phyloP scores from a whole-genome alignment of 2,888 invertebrate genomes.

The Seira musarum region DNA sequence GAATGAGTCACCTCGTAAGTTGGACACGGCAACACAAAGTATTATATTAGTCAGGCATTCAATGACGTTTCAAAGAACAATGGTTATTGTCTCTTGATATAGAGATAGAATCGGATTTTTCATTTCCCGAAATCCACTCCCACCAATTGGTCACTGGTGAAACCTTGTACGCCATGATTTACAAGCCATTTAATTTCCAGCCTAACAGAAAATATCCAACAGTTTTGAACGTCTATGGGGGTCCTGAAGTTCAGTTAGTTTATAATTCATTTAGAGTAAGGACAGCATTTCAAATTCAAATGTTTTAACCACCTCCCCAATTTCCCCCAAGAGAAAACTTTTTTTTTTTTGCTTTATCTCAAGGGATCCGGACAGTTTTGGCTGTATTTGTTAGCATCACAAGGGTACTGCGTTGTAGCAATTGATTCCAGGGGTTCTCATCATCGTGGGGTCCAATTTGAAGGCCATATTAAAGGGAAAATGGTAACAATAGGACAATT shows the following conservation, averaged over 20 bases:
- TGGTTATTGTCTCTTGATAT: background rate
- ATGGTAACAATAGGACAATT: conserved; percentile 76
- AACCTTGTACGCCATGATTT: conserved; percentile 89
- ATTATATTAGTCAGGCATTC: background rate
- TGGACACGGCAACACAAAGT: too few species aligned
- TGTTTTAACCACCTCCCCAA: background rate
- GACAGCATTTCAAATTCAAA: background rate
- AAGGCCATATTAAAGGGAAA: conserved; percentile 88
- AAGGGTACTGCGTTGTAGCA: conserved; percentile 96
- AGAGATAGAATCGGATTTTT: conserved; percentile 72
- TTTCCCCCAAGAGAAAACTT: background rate
- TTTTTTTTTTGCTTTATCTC: conserved; percentile 11
- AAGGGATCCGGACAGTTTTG: conserved; percentile 92
- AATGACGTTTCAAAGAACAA: background rate
- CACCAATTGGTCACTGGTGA: conserved; percentile 75
- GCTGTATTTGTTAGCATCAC: conserved; percentile 94
- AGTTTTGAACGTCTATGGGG: conserved; percentile 97
- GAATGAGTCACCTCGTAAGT: conserved; percentile 77
- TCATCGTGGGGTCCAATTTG: conserved; percentile 93
- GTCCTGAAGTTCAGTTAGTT: conserved; percentile 98
- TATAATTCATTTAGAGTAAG: conserved; percentile 93
- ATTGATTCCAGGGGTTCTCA: conserved; percentile 97
- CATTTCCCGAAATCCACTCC: conserved; percentile 79
- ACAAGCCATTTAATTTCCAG: conserved; percentile 82
- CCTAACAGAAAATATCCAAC: conserved; percentile 87